These are phyloP conservation scores for Ailurus styani DNA, from an alignment of 2,113 vertebrate genomes.

Conservation along the genomic window DNA sequence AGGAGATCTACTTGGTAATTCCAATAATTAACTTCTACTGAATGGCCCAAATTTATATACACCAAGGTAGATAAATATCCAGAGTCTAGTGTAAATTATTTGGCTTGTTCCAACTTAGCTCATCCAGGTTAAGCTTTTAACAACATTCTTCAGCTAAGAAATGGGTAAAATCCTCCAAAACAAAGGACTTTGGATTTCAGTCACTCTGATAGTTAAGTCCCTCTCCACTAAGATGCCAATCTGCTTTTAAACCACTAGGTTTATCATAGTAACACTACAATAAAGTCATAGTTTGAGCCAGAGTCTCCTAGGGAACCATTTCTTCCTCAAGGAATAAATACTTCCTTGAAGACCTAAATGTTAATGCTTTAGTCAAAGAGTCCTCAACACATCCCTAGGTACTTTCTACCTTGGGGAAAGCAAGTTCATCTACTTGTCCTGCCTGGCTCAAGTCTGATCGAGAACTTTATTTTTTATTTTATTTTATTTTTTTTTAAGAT, in stretches of 20 bases:
- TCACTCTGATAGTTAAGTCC: background rate
- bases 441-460: background rate
- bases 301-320: background rate
- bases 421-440: background rate
- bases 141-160: background rate
- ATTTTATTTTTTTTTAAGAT: too few species aligned
- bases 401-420: background rate
- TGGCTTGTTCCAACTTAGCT: conserved; percentile 1
- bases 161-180: background rate
- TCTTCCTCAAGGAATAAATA: conserved; percentile 17
- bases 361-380: background rate
- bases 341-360: background rate
- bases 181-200: background rate
- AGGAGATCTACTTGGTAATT: background rate
- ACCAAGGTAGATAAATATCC: background rate
- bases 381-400: background rate
- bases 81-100: background rate
- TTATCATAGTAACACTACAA: background rate
- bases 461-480: too few species aligned
- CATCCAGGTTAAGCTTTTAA: background rate
- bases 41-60: background rate
- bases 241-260: background rate
- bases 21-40: background rate
- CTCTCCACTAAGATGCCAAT: background rate
- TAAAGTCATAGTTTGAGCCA: background rate